Percentiles rank a stretch among this genome's conserved stretches.
phyloP scores from a whole-genome alignment of 2,113 vertebrate species.

The Amblyopsis rosae region DNA sequence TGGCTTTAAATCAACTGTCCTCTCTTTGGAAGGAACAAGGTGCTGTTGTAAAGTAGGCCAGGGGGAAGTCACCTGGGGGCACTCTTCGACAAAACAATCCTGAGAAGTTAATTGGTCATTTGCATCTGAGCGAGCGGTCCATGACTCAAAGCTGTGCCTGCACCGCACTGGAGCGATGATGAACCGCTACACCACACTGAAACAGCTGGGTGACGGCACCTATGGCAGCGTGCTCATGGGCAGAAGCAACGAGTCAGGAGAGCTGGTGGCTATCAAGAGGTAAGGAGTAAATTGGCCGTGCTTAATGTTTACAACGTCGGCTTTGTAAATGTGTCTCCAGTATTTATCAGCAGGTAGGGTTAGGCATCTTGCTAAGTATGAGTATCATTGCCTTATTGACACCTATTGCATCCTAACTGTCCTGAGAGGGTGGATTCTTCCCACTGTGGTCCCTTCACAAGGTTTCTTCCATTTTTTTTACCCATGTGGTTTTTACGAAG shows the following conservation, averaged over 20 bases:
- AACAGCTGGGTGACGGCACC: conserved; percentile 93
- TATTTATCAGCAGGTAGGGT: too few relatives aligned
- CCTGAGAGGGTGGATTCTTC: too few relatives aligned
- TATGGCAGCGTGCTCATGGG: conserved; percentile 97
- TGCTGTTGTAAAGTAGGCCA: background rate
- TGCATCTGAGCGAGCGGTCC: background rate
- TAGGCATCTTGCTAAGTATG: too few relatives aligned
- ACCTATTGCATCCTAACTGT: too few relatives aligned
- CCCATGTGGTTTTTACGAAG: too few relatives aligned
- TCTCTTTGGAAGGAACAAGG: background rate
- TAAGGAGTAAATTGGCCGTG: conserved; percentile 45
- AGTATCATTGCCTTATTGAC: too few relatives aligned
- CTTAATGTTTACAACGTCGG: too few relatives aligned
- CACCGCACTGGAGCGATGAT: conserved; percentile 70
- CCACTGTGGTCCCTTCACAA: too few relatives aligned
- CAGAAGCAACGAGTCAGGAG: conserved; percentile 92
- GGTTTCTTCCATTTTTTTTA: too few relatives aligned
- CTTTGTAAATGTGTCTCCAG: too few relatives aligned
- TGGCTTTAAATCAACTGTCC: background rate
- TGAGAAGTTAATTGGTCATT: background rate
- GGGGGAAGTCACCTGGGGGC: background rate
- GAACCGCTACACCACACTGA: conserved; percentile 95
- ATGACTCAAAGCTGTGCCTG: conserved; percentile 1
- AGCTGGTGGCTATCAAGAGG: conserved; percentile 98
- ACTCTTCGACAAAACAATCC: background rate